Percentiles rank a stretch among this genome's conserved stretches.
These are phyloP conservation scores for Umimayanthus kanabou DNA, from an alignment of 92 coral and sea anemone species.

Conservation along the genomic window DNA sequence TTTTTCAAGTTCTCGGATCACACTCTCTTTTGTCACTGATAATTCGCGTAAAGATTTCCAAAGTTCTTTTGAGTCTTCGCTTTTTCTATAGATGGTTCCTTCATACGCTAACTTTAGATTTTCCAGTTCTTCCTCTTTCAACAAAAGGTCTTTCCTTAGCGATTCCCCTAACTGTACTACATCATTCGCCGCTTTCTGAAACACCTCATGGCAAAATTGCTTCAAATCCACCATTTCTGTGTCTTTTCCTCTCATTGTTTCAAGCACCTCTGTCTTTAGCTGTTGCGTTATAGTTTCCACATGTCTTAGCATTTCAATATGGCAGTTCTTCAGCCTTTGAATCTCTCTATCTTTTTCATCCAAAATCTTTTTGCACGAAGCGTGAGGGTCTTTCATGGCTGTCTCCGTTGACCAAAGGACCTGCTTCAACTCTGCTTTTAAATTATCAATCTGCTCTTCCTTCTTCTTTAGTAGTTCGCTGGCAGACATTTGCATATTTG, in stretches of 20 bases:
- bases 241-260: slow-evolving; percentile 13
- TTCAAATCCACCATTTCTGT: slow-evolving; percentile 21
- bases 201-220: slow-evolving; percentile 29
- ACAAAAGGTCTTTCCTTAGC: slow-evolving; percentile 15
- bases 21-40: slow-evolving; percentile 12
- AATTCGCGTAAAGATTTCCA: slow-evolving; percentile 17
- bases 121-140: slow-evolving; percentile 29
- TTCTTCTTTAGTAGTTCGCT: slow-evolving; percentile 1
- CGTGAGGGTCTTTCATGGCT: background rate
- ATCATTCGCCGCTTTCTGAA: slow-evolving; percentile 29
- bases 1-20: background rate
- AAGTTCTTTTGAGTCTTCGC: slow-evolving; percentile 19
- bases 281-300: background rate
- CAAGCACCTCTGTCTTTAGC: background rate
- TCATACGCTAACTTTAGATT: background rate
- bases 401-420: background rate
- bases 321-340: slow-evolving; percentile 8
- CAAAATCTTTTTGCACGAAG: background rate
- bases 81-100: background rate
- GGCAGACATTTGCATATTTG: background rate
- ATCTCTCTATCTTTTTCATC: slow-evolving; percentile 9
- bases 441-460: slow-evolving; percentile 10
- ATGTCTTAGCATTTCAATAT: slow-evolving; percentile 1
- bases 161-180: slow-evolving; percentile 18
- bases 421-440: slow-evolving; percentile 2